phyloP scores from a whole-genome alignment of 2,888 invertebrate genomes.

The Orthonychiurus folsomi region DNA sequence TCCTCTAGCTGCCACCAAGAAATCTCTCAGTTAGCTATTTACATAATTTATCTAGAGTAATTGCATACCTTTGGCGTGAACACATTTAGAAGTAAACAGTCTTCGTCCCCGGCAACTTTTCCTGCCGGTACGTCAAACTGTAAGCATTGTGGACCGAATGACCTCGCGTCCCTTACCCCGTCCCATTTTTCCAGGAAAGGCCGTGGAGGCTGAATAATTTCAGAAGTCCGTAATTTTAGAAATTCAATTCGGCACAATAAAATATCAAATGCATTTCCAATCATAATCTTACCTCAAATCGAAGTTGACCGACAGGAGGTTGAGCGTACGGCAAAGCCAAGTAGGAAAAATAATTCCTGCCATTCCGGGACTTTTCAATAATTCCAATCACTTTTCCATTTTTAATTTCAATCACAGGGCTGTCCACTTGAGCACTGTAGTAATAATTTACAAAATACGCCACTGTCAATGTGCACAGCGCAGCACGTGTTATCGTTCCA shows the following conservation, averaged over 20 bases:
- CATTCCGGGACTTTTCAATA: background rate
- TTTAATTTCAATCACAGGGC: background rate
- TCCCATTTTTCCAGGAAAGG: background rate
- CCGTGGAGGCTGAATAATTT: background rate
- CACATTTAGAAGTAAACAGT: constrained; percentile 25
- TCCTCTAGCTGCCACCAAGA: background rate
- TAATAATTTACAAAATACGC: background rate
- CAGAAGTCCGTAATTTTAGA: no score
- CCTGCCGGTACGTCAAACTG: constrained; percentile 19
- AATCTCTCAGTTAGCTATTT: background rate
- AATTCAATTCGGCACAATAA: no score
- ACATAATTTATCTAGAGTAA: background rate
- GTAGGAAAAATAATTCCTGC: background rate
- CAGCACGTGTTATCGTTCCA: background rate
- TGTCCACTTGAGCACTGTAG: background rate
- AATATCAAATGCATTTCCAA: no score
- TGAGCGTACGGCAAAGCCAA: background rate
- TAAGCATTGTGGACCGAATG: constrained; percentile 17
- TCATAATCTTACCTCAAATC: constrained; percentile 8
- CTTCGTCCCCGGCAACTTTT: constrained; percentile 18
- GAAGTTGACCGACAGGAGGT: constrained; percentile 5
- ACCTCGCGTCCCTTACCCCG: constrained; percentile 17
- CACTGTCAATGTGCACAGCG: background rate
- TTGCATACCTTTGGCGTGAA: constrained; percentile 17
- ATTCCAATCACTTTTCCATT: background rate